phyloP scores from a whole-genome alignment of 2,797 vertebrate genomes.

The Betta splendens region DNA sequence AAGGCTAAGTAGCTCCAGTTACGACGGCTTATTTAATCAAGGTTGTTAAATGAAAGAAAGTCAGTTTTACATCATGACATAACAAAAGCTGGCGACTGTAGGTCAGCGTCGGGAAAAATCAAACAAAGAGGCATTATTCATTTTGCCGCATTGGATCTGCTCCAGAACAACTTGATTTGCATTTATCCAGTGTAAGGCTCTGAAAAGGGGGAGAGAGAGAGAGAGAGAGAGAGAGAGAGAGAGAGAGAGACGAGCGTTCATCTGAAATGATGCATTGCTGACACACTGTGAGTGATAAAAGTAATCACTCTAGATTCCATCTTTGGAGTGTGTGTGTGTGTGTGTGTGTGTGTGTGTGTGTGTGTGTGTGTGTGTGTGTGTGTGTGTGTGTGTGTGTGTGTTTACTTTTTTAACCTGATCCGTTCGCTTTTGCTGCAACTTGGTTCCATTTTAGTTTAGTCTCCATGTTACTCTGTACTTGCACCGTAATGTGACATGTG shows the following conservation, averaged over 20 bases:
- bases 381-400: too few species aligned
- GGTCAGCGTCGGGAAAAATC: conserved; percentile 18
- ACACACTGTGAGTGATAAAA: conserved; percentile 77
- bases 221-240: conserved; percentile 34
- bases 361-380: conserved; percentile 21
- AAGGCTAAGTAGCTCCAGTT: conserved; percentile 6
- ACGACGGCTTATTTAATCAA: conserved; percentile 21
- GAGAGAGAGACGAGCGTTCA: conserved; percentile 51
- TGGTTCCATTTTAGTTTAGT: too few species aligned
- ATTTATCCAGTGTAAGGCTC: conserved; percentile 72
- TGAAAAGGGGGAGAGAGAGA: conserved; percentile 46
- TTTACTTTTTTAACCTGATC: too few species aligned
- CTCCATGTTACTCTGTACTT: conserved; percentile 1
- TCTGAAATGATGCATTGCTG: conserved; percentile 76
- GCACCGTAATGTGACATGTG: conserved; percentile 7
- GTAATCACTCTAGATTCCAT: conserved; percentile 73
- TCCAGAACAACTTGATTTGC: conserved; percentile 77
- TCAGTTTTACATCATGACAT: conserved; percentile 1
- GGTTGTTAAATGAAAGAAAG: conserved; percentile 6
- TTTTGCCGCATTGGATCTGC: conserved; percentile 69
- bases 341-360: conserved; percentile 29
- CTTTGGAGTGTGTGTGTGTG: conserved; percentile 49
- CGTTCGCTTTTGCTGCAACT: conserved; percentile 37
- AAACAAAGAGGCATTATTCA: conserved; percentile 70
- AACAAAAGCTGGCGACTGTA: conserved; percentile 21